Base-by-base conservation (phyloP, 2,113 vertebrate genomes). In the Cynoglossus semilaevis region DNA sequence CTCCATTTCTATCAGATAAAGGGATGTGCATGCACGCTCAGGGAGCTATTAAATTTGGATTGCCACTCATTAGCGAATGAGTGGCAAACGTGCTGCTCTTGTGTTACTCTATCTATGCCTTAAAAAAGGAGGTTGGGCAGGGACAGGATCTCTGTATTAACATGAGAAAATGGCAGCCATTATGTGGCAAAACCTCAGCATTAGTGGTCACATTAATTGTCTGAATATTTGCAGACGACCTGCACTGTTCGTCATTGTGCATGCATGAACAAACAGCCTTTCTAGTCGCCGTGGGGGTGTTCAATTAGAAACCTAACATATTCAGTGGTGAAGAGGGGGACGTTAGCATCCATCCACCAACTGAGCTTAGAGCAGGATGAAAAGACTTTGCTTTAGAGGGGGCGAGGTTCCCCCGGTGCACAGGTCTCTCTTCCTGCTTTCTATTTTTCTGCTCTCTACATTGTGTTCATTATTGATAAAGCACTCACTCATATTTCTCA, bases 401-500 rank as follows among this genome's bases (percentile, higher is more conserved):
- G 62, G 58, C 10, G 50, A 40, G 54, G 55, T 58, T 4, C 10
- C 15, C 17, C 8, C 45, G 37, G 12, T 40, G 37, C 14, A 51
- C 61, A 67, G 61, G 52, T 54, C 65, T 34, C 55, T 18, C 41
- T 46, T 43, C 7, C 12, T 15, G 46, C 45, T 48, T 54, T 68
- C 55, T 22, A 42, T 35, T 34, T 43, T 51, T 57, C 48, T 9
- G 38, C 62, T n/a, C 35, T 49, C 54, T 70, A 36, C 50, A 41
- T 49, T 66, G 51, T 70, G 47, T 59, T 73, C 44, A 74, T 78
- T 85, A 80, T 78, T 78, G 62, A 84, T 82, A 77, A 73, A 64
- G 41, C 47, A 54, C 56, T 81, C 69, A 22, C 38, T 71, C 61
- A 36, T 3, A 15, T 45, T 35, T 52, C n/a, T 29, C 13, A 51